phyloP scores from a whole-genome alignment of 1,140 invertebrate species.

The Trachelipus rathkii region DNA sequence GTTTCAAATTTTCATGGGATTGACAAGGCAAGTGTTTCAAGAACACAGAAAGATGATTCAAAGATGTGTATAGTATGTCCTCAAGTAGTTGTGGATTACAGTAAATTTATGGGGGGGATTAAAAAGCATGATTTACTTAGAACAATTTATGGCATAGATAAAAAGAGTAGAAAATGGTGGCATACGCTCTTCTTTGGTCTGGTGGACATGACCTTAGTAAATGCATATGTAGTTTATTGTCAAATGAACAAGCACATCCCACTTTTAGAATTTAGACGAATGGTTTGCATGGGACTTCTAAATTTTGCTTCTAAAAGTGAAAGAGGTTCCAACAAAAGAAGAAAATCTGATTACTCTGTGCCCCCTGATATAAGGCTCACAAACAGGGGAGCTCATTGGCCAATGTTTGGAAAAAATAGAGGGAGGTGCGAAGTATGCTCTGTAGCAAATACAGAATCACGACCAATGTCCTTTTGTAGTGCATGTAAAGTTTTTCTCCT shows the following conservation, averaged over 20 bases:
- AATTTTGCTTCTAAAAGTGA: too few species aligned
- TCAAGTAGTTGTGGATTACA: too few species aligned
- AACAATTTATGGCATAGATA: conserved; percentile 47
- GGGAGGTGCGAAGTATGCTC: conserved; percentile 50
- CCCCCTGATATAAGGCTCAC: conserved; percentile 46
- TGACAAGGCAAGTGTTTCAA: too few species aligned
- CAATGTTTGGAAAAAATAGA: conserved; percentile 47
- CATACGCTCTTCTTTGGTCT: conserved; percentile 49
- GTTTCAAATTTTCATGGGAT: too few species aligned
- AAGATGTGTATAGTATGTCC: too few species aligned
- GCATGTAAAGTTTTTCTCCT: background rate
- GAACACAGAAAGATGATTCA: too few species aligned
- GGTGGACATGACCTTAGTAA: conserved; percentile 46
- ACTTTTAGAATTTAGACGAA: too few species aligned
- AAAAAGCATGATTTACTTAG: conserved; percentile 49
- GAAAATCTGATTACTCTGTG: too few species aligned
- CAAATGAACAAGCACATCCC: conserved; percentile 9
- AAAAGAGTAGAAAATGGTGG: conserved; percentile 50
- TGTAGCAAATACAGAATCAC: background rate
- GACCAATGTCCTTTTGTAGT: background rate
- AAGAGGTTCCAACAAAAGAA: too few species aligned
- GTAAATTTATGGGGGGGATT: conserved; percentile 50
- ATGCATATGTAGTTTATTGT: conserved; percentile 47
- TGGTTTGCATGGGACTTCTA: too few species aligned
- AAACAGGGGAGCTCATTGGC: conserved; percentile 49